Base-by-base conservation (phyloP, 2,888 invertebrate genomes). In the Yponomeuta cagnagella region DNA sequence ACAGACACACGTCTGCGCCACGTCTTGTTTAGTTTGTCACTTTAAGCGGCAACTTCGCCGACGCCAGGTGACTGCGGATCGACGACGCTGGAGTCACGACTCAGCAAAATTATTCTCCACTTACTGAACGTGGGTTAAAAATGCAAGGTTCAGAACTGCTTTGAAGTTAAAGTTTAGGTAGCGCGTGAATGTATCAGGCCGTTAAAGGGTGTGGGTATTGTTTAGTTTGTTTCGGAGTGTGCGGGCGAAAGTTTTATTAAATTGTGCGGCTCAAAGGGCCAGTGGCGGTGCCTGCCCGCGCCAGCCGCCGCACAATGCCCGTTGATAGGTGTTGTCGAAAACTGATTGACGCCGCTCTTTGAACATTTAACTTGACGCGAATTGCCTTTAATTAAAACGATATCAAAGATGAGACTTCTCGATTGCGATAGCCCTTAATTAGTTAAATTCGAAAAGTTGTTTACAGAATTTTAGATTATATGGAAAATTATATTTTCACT, bases 371-470 rank as follows among this genome's bases (percentile, higher is more conserved):
- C 82, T 82, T 78, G 77, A 82, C 78, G 78, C 76, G 77, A 83
- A 86, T 85, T 81, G 82, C 79, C 81, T 85, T 89, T 86, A 86
- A 87, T 88, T 87, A 87, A 85, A 89, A 81, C 82, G 82, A 82
- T 87, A 84, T 85, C 82, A 86, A 86, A 80, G 83, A 82, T 80
- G 73, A 82, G 79, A 83, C 82, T 81, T 79, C 58, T 58, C 80
- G 76, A 77, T 79, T 76, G 76, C 76, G 79, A 80, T 81, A 79
- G 79, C 78, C 79, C 80, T 74, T 78, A 84, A 79, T 78, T 78
- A 82, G 78, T 80, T 81, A 80, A 83, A 82, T 84, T 83, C 77
- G 77, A 80, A 82, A 83, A 83, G 74, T 84, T 83, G 76, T 80
- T 78, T 81, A 74, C 76, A 79, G 77, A 80, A 81, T 80, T 79